Base-by-base conservation (phyloP, 2,113 vertebrate genomes). In the Toxotes chatareus region DNA sequence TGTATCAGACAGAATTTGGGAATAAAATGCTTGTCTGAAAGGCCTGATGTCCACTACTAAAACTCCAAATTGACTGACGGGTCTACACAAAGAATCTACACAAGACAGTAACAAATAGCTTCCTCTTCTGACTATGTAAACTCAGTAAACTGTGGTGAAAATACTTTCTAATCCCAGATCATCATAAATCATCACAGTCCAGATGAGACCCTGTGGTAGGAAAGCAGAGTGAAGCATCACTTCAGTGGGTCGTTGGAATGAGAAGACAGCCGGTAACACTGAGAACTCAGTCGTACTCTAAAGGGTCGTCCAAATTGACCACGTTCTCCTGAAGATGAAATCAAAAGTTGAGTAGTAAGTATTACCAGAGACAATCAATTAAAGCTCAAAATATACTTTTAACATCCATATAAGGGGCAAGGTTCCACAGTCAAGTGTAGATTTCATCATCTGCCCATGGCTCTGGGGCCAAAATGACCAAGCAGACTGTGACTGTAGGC, bases 281-380 rank as follows among this genome's bases (percentile, higher is more conserved):
- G 13, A 34, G 23, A 34, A 6, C 9, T 94, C 89, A 94, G 65
- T 94, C 94, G 4, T 53, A 95, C 82, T 95, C 93, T 9, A 9
- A 62, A 36, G 42, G 11, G 9, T 93, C 91, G 4, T 91, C 89
- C 51, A 91, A 44, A 4, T 85, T 57, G 1, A 87, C 86, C 55
- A 93, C 83, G 6, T 86, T 94, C 46, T 93, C 94, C 95, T 95
- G 75, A 8, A 79, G 59, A 87, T 4, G 46, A 78, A 44, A 32
- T 0, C 34, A 55, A 66, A 44, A 12, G 38, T 7, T 44, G 1
- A 10, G 12, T 44, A 7, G n/a, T 34, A 40, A 32, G 17, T 16
- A 44, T 21, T 21, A 36, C 46, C 4, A n/a, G 21, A 27, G 34
- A 1, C 19, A 67, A 7, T 40, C 27, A 27, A 49, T 27, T 31